Conservation (phyloP, 2,113 vertebrate genomes). For the Menidia beryllina region DNA sequence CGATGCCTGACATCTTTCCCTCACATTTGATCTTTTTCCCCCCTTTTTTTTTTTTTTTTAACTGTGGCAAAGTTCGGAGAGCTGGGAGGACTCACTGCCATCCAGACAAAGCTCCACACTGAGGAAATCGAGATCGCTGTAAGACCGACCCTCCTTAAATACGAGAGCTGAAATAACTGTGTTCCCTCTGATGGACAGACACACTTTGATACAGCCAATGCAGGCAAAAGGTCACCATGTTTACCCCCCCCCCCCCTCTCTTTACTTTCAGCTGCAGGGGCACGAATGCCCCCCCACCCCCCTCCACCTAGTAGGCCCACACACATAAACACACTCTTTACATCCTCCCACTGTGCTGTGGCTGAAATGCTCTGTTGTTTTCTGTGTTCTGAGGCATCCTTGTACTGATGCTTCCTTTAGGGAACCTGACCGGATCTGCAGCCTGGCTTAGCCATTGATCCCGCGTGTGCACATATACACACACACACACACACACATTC, state of each 20-base stretch:
- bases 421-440: slow-evolving; percentile 66
- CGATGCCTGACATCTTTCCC: neutral
- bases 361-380: slow-evolving; percentile 72
- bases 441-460: slow-evolving; percentile 56
- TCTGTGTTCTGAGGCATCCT: slow-evolving; percentile 66
- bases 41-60: neutral
- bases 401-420: slow-evolving; percentile 67
- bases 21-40: slow-evolving; percentile 1
- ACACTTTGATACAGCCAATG: slow-evolving; percentile 24
- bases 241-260: slow-evolving; percentile 37
- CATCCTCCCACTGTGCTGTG: slow-evolving; percentile 52
- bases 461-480: neutral
- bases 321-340: slow-evolving; percentile 41
- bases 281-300: slow-evolving; percentile 32
- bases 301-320: slow-evolving; percentile 28
- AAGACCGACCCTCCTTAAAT: slow-evolving; percentile 61
- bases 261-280: slow-evolving; percentile 53
- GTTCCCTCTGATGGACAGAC: neutral
- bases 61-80: slow-evolving; percentile 90
- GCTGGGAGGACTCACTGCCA: slow-evolving; percentile 95
- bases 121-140: slow-evolving; percentile 97
- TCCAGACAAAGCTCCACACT: slow-evolving; percentile 93
- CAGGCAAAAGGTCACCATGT: slow-evolving; percentile 55
- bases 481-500: slow-evolving; percentile 9
- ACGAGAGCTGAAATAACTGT: slow-evolving; percentile 13